Conservation (phyloP, 2,888 invertebrate genomes). For the Dinocampus coccinellae region DNA sequence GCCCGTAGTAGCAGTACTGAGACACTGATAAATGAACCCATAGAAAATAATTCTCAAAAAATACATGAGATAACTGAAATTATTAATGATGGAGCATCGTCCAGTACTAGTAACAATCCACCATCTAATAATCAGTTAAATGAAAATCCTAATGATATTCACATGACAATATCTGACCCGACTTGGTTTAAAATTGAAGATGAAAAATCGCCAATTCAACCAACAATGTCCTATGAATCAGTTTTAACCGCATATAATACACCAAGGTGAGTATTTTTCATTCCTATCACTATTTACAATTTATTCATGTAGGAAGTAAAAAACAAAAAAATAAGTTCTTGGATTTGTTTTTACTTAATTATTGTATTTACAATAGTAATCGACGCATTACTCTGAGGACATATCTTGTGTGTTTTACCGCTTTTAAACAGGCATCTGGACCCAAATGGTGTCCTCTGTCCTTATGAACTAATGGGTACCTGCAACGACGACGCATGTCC, state of each 20-base stretch:
- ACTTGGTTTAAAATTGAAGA: constrained; percentile 16
- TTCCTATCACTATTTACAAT: not conserved
- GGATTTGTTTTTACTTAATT: not conserved
- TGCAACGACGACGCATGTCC: constrained; percentile 66
- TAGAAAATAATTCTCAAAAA: not conserved
- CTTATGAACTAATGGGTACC: constrained; percentile 66
- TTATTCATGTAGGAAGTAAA: not conserved
- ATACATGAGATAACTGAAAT: not conserved
- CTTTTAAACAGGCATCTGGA: constrained; percentile 58
- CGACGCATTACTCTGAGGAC: constrained; percentile 40
- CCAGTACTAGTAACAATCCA: not conserved
- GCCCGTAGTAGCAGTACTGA: not conserved
- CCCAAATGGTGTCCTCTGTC: constrained; percentile 65
- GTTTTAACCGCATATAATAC: constrained; percentile 57
- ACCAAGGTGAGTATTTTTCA: constrained; percentile 58
- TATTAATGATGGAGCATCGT: not conserved
- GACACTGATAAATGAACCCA: not conserved
- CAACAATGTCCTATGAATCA: constrained; percentile 58
- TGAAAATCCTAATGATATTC: not conserved
- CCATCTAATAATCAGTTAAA: not conserved
- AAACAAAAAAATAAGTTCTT: not conserved
- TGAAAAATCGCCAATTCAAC: constrained; percentile 21
- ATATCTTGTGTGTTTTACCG: constrained; percentile 46
- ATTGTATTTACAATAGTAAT: constrained; percentile 16
- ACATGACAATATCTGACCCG: not conserved